Evolutionary conservation across 2,888 invertebrate species (phyloP), one percentile per base, ranked within the genome.

Genomic region (Diabrotica balteata): DNA sequence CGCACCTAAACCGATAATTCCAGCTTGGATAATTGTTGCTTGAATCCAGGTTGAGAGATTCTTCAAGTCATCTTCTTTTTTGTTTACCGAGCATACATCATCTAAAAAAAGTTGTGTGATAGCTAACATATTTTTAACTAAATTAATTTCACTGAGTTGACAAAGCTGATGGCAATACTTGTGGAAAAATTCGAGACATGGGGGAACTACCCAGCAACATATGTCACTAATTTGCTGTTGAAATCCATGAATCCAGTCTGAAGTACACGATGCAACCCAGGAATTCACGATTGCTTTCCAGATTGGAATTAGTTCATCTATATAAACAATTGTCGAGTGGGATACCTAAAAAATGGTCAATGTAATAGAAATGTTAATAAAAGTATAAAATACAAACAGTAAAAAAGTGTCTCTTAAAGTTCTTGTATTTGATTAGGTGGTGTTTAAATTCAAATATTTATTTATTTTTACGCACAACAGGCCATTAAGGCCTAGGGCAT

Each of bases 1-100:
- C 0, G 94, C 94, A 0, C 90, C 95, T 44, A 95, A 84, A 0
- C 94, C 93, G 95, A 96, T 95, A 3, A 91, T 86, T 47, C 93
- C 83, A 68, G 89, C 79, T 71, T 81, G 87, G 53, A 89, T 78
- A 9, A 88, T 79, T 5, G 86, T 83, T 9, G 86, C 86, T 81
- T 89, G 87, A 8, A 84, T 80, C 87, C 87, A 87, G 71, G 81
- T 76, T 7, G 82, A 75, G 10, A 87, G 76, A 72, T 87, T 84
- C 72, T 85, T 86, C 77, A 66, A 83, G 83, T 82, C 82, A 49
- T 84, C 81, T 43, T 79, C 79, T 66, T 74, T 79, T 65, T 68
- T 77, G 49, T 63, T 68, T 63, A 75, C 76, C 8, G 72, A 72
- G 7, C 78, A 73, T 4, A 82, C 83, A 7, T 83, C 80, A 45